Evolutionary conservation across 2,888 invertebrate genomes (phyloP).

Genomic region (Odontomyia ornata): DNA sequence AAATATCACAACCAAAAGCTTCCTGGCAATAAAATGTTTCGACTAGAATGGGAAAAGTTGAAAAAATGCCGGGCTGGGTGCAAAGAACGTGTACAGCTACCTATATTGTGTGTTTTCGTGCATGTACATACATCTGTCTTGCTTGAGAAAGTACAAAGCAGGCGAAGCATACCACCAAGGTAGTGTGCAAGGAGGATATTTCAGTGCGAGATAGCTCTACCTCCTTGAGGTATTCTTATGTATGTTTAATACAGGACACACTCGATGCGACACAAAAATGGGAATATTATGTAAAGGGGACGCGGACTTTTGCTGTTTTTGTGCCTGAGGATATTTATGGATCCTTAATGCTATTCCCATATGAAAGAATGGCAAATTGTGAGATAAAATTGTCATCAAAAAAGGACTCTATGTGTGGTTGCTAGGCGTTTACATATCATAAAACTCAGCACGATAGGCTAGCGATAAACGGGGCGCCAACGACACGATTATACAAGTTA

Average conservation of each 20-base stretch:
- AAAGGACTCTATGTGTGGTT: slow-evolving; percentile 14
- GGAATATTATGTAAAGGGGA: slow-evolving; percentile 34
- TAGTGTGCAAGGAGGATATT: background rate
- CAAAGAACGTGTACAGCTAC: background rate
- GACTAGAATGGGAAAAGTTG: slow-evolving; percentile 32
- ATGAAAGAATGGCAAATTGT: slow-evolving; percentile 40
- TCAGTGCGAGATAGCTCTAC: slow-evolving; percentile 33
- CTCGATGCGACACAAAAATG: slow-evolving; percentile 38
- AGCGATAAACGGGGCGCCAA: slow-evolving; percentile 37
- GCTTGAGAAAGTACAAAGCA: slow-evolving; percentile 15
- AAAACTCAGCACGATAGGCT: slow-evolving; percentile 39
- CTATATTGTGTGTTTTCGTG: background rate
- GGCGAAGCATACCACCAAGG: background rate
- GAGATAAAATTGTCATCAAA: slow-evolving; percentile 44
- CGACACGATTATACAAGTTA: slow-evolving; percentile 30
- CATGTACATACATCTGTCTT: slow-evolving; percentile 1
- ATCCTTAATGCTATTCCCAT: slow-evolving; percentile 41
- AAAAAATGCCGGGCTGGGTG: slow-evolving; percentile 10
- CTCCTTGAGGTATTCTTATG: slow-evolving; percentile 28
- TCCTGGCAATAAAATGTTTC: slow-evolving; percentile 43
- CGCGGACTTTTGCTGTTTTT: slow-evolving; percentile 36
- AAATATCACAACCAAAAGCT: slow-evolving; percentile 31
- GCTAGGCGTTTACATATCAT: slow-evolving; percentile 41
- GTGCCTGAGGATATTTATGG: slow-evolving; percentile 42
- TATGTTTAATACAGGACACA: slow-evolving; percentile 32